A percentile compares a stretch with the other conserved stretches of the same genome.
Conservation (phyloP, 2,113 vertebrate species). For the Larimichthys crocea region DNA sequence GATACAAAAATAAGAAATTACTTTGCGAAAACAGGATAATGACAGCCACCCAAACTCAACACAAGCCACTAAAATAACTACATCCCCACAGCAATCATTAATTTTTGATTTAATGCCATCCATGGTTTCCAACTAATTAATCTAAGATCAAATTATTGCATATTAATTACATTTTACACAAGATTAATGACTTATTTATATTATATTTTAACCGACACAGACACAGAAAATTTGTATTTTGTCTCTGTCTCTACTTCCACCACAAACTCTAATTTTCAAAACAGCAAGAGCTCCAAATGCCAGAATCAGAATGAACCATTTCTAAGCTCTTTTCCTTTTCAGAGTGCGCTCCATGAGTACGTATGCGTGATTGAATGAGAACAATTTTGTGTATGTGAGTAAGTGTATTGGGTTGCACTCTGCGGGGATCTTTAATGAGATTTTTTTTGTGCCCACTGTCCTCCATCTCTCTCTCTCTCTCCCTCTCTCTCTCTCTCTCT, state of each 20-base stretch:
- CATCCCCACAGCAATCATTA: conserved; percentile 27
- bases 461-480: conserved; percentile 57
- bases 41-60: conserved; percentile 3
- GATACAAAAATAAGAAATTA: background rate
- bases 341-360: background rate
- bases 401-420: conserved; percentile 62
- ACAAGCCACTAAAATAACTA: background rate
- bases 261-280: background rate
- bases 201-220: background rate
- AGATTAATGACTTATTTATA: conserved; percentile 26
- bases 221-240: background rate
- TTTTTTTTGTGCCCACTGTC: conserved; percentile 66
- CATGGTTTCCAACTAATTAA: conserved; percentile 31
- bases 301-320: conserved; percentile 3
- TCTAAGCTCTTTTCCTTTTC: background rate
- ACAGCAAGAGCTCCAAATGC: conserved; percentile 1
- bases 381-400: conserved; percentile 50
- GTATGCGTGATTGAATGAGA: conserved; percentile 44
- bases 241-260: background rate
- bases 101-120: conserved; percentile 45
- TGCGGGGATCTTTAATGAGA: conserved; percentile 76
- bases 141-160: conserved; percentile 24
- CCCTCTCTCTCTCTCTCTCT: conserved; percentile 36
- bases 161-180: background rate
- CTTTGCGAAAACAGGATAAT: background rate